These are phyloP conservation scores for Steatocranus sp. DNA, from an alignment of 2,797 vertebrate genomes.

Conservation along the genomic window DNA sequence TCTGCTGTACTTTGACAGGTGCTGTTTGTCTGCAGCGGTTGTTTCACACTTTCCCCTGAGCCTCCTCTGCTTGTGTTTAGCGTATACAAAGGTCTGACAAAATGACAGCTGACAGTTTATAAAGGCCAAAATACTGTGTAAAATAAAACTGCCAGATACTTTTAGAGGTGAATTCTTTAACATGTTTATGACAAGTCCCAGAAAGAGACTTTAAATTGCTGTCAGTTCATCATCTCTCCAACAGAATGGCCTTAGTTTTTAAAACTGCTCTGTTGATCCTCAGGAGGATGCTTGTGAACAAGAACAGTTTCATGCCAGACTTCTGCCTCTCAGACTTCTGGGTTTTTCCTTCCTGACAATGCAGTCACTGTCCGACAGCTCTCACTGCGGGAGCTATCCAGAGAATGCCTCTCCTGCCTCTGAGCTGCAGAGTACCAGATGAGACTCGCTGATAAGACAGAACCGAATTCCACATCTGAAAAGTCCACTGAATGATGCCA, in stretches of 20 bases:
- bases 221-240: conserved; percentile 8
- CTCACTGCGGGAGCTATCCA: conserved; percentile 26
- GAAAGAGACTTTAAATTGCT: background rate
- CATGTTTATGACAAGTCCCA: background rate
- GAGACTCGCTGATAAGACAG: conserved; percentile 29
- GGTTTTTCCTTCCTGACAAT: conserved; percentile 31
- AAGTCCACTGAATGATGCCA: conserved; percentile 12
- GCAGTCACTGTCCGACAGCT: conserved; percentile 22
- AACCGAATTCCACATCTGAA: conserved; percentile 12
- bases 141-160: background rate
- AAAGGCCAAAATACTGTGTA: background rate
- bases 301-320: conserved; percentile 27
- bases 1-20: background rate
- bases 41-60: background rate
- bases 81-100: background rate
- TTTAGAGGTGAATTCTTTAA: background rate
- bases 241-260: background rate
- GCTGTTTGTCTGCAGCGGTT: background rate
- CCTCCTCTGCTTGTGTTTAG: background rate
- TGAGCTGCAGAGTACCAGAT: conserved; percentile 20
- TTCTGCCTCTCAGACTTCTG: conserved; percentile 5
- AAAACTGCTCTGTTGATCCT: background rate
- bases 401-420: conserved; percentile 22
- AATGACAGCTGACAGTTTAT: background rate
- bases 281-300: conserved; percentile 20